Evolutionary conservation across 2,797 vertebrate species (phyloP), one percentile per base, ranked within the genome.

Genomic region (Poeciliopsis gracilis): DNA sequence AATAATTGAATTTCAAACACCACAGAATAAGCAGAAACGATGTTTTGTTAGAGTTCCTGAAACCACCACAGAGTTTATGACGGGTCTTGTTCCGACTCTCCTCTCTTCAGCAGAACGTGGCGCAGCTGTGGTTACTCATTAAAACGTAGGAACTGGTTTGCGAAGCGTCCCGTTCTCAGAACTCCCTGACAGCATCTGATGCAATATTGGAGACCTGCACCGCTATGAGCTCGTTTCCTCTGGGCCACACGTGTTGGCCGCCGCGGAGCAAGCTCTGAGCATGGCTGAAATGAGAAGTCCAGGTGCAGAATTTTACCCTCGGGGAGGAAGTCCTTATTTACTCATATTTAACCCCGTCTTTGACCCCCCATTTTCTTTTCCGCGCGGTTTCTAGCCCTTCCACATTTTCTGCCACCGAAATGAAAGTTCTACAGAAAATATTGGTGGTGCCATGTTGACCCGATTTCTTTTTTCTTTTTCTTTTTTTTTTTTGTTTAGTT

Each of bases 301-400:
- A 95, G 92, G 93, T 95, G 95, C 93, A 89, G 86, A 78, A 83
- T 85, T 75, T 80, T 63, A 84, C 88, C 91, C 93, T 80, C 45
- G 4, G 94, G 93, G 93, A 94, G 90, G 93, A 93, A 91, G 89
- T 91, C 71, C 73, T 89, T 91, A 91, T 95, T 94, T 94, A 91
- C 92, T 92, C 89, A 83, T 90, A 77, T 92, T 89, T 88, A 88
- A 92, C 91, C 87, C 88, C 69, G 69, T 76, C 51, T 80, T 67
- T 87, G 86, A 89, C 88, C 53, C 33, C 23, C n/a, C 47, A 36
- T 38, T 25, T 25, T 38, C 53, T 23, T 53, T 49, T 75, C 67
- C 87, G 77, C 55, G 57, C 84, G 76, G 57, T 77, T 46, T 72
- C 47, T 86, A 78, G 88, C 82, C 82, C 59, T n/a, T 69, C 0